These are phyloP conservation scores for Pocillopora meandrina DNA, from an alignment of 92 coral and sea anemone species.

Conservation along the genomic window DNA sequence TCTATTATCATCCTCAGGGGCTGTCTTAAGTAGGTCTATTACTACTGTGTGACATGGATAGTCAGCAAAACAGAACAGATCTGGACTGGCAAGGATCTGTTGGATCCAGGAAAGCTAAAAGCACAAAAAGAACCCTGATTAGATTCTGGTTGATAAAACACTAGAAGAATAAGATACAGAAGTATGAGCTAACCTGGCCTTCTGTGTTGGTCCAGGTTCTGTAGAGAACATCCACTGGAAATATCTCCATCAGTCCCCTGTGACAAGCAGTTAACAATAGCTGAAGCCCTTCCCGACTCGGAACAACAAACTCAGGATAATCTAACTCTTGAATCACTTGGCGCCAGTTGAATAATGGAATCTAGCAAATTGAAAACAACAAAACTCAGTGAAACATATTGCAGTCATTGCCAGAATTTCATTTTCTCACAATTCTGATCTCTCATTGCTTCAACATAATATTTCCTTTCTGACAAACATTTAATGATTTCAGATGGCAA, in stretches of 20 bases:
- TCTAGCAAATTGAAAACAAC: conserved; percentile 31
- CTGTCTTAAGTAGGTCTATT: conserved; percentile 86
- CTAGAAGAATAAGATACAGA: background rate
- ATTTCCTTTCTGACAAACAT: no score
- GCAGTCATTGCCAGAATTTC: background rate
- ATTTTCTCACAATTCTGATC: background rate
- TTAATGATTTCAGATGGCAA: no score
- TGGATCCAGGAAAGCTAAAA: conserved; percentile 91
- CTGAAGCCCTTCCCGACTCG: conserved; percentile 84
- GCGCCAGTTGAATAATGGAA: conserved; percentile 83
- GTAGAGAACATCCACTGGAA: conserved; percentile 87
- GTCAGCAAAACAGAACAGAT: conserved; percentile 91
- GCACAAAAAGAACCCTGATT: background rate
- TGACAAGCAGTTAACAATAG: conserved; percentile 75
- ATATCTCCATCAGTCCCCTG: conserved; percentile 82
- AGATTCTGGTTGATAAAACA: background rate
- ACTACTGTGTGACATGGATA: conserved; percentile 91
- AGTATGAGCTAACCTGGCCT: conserved; percentile 74
- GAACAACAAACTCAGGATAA: conserved; percentile 89
- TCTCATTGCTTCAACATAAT: background rate
- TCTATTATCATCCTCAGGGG: conserved; percentile 94
- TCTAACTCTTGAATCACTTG: conserved; percentile 90
- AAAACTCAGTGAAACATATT: background rate
- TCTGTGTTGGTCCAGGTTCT: conserved; percentile 94
- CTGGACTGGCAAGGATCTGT: conserved; percentile 81